Base-by-base conservation (phyloP, 2,797 vertebrate genomes). In the Lepidocolaptes lacrymiger region DNA sequence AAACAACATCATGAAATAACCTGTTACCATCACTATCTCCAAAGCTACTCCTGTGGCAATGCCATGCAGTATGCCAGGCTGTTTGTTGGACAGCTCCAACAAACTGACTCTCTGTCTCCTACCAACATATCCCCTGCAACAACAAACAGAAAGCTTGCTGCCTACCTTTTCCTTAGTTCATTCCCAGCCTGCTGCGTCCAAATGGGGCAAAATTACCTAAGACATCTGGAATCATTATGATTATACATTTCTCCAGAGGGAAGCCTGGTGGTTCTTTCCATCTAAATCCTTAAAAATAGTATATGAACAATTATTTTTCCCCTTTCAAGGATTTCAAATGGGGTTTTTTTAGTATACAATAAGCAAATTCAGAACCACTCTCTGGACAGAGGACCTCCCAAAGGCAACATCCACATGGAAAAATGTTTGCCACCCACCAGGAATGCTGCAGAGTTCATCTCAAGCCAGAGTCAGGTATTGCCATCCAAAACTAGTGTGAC, bases 361-460 rank as follows among this genome's bases (percentile, higher is more conserved):
- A 67, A 85, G 23, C 41, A 80, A 91, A 88, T 48, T 84, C 1
- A 0, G 58, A 90, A 91, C 27, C 10, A 37, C 9, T 85, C 9
- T 85, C 17, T 9, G 14, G 44, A 56, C 32, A 77, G 67, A 88
- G 80, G 32, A 80, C 28, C 16, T 88, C 68, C 72, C 44, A 68
- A 79, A 87, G 87, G 49, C 21, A 72, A 79, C 44, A 82, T n/a
- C 39, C 63, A 88, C n/a, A 86, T 41, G 74, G 28, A 80, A 55
- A 81, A 63, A 81, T 8, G 1, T 49, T 84, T 1, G 1, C 54
- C 0, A 0, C 46, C 24, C 69, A 63, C 37, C 18, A 58, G 41
- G 44, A 76, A 14, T 1, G 2, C 18, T 8, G 46, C 51, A 69
- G 43, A 73, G 67, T n/a, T 34, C 34, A 59, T 43, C 61, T 56